Base-by-base conservation (phyloP, 2,888 invertebrate species). In the Tyria jacobaeae region DNA sequence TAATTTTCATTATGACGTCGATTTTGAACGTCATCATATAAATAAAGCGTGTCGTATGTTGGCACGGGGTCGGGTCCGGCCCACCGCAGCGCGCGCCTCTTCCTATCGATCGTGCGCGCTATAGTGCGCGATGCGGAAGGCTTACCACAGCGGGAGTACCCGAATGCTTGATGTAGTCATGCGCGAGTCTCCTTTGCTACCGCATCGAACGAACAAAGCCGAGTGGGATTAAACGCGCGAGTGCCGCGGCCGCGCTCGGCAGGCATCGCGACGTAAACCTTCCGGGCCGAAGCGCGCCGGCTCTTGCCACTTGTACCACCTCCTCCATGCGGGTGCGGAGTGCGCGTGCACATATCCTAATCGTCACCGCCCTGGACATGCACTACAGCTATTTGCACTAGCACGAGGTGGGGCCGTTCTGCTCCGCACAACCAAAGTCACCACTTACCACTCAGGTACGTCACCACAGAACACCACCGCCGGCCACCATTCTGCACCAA, bases 171-270 rank as follows among this genome's bases (percentile, higher is more conserved):
- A 81, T 78, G 75, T 83, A 88, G 88, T 85, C 88, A 87, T 90
- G 91, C 91, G 91, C 91, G 88, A 80, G 82, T 80, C 73, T 82
- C 75, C 74, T 71, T 73, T 74, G 84, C 78, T 77, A 83, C 83
- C 85, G 86, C 90, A 89, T 88, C 90, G 88, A 87, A 89, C 89
- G 81, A 78, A 68, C 65, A 60, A 68, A 79, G 75, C 73, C 76
- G 77, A 81, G 79, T 80, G 72, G 80, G 79, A 83, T 79, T 87
- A 85, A 80, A 86, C 84, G 89, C 90, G 90, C 92, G 86, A 90
- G 88, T 86, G 89, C 84, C 85, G 94, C 94, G 92, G 90, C 90
- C 86, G 88, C 85, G 82, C 85, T 83, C 85, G 84, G 85, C 84
- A 82, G 84, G 78, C 76, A 53, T 78, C 88, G 73, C 85, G 84